Conservation (phyloP, 2,113 vertebrate species). For the Chelonoidis abingdonii region DNA sequence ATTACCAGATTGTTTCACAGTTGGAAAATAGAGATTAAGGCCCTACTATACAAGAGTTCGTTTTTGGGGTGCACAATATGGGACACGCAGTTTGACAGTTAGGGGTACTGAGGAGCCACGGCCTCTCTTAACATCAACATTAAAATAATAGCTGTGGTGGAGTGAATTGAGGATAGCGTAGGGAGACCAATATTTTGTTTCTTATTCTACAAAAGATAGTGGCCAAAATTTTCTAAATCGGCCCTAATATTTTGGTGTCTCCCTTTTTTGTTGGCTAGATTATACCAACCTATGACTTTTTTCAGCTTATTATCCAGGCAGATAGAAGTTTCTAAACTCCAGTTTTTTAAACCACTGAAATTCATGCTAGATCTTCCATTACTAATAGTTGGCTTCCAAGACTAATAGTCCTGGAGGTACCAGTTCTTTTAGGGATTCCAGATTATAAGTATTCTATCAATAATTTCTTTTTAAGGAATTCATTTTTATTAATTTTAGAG, state of each 20-base stretch:
- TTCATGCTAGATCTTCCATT: neutral
- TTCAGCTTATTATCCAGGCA: neutral
- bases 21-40: neutral
- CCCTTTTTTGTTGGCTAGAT: neutral
- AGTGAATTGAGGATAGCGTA: neutral
- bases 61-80: neutral
- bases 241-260: neutral
- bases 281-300: neutral
- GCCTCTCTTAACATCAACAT: neutral
- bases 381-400: neutral
- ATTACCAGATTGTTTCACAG: too few relatives aligned
- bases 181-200: neutral
- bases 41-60: neutral
- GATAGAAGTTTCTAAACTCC: neutral
- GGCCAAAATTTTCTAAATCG: neutral
- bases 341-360: neutral
- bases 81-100: neutral
- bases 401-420: neutral
- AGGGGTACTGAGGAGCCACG: neutral
- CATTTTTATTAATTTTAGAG: neutral
- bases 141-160: neutral
- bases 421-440: neutral
- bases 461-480: neutral
- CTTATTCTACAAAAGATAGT: neutral
- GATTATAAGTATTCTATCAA: rapidly evolving